These are phyloP conservation scores for Acanthopleura granulata DNA, from an alignment of 2,888 invertebrate genomes.

Conservation along the genomic window DNA sequence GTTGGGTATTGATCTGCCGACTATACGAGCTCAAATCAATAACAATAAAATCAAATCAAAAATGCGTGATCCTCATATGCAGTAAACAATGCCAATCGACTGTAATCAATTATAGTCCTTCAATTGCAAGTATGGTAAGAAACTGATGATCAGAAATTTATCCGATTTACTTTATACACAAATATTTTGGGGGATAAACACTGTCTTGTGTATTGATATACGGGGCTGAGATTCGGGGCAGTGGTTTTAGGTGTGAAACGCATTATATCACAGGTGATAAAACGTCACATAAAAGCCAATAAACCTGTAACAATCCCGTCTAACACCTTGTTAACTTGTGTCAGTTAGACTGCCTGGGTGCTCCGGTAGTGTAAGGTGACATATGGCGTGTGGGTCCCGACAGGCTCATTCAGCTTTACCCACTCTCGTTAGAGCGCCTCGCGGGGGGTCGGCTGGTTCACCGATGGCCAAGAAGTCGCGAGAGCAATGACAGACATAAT, in stretches of 20 bases:
- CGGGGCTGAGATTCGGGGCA: too few species aligned
- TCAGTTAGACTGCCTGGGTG: not conserved
- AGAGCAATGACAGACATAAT: not conserved
- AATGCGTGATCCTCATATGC: too few species aligned
- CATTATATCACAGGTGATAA: not conserved
- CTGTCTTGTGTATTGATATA: too few species aligned
- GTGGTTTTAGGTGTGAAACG: not conserved
- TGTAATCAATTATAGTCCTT: too few species aligned
- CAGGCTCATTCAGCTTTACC: not conserved
- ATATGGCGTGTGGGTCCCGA: slow-evolving; percentile 11
- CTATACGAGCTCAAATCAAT: too few species aligned
- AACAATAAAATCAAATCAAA: too few species aligned
- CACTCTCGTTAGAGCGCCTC: not conserved
- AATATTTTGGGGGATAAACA: too few species aligned
- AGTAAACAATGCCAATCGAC: too few species aligned
- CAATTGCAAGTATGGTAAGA: too few species aligned
- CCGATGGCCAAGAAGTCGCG: not conserved
- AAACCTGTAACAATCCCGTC: not conserved
- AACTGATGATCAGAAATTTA: too few species aligned
- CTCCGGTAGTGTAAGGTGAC: not conserved
- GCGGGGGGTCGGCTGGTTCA: not conserved
- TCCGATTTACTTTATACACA: too few species aligned
- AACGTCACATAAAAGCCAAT: slow-evolving; percentile 6
- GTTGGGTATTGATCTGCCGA: too few species aligned
- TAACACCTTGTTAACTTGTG: slow-evolving; percentile 12